A percentile compares a stretch with the other conserved stretches of the same genome.
Evolutionary conservation across 2,113 vertebrate genomes (phyloP).

Genomic region (Gnathonemus echidnorhynchus): DNA sequence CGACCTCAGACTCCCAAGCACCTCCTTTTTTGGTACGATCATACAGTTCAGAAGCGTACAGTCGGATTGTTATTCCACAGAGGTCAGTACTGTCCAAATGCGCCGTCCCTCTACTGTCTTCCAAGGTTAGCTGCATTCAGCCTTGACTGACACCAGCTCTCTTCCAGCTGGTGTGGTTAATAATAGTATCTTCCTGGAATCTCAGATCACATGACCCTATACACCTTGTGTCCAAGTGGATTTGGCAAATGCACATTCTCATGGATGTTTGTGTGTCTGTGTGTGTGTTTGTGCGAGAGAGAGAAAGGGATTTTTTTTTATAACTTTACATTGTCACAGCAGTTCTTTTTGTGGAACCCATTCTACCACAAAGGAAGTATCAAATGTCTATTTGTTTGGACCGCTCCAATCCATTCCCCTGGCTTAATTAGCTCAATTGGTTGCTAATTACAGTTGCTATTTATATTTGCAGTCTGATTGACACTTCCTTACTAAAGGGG

Average conservation of each 20-base stretch:
- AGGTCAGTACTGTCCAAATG: not conserved
- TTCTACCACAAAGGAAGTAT: not conserved
- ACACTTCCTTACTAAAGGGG: not conserved
- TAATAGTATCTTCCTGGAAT: constrained; percentile 4
- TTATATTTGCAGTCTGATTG: not conserved
- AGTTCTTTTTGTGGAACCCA: not conserved
- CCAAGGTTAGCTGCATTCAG: not conserved
- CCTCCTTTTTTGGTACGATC: not conserved
- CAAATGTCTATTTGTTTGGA: not conserved
- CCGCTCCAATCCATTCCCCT: not conserved
- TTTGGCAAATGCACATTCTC: not conserved
- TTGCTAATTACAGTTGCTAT: constrained; percentile 4
- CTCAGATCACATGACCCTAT: not conserved
- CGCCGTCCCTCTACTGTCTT: not conserved
- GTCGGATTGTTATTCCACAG: not conserved
- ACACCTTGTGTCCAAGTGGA: not conserved
- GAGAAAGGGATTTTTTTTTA: not conserved
- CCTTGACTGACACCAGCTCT: constrained; percentile 7
- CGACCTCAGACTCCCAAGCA: not conserved
- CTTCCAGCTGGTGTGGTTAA: not conserved
- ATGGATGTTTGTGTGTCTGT: not conserved
- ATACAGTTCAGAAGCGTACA: not conserved
- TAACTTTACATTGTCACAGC: not conserved
- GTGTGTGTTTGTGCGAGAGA: not conserved
- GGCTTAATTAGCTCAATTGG: constrained; percentile 1